phyloP scores from a whole-genome alignment of 2,797 vertebrate genomes.

The Atherinosoma microstoma region DNA sequence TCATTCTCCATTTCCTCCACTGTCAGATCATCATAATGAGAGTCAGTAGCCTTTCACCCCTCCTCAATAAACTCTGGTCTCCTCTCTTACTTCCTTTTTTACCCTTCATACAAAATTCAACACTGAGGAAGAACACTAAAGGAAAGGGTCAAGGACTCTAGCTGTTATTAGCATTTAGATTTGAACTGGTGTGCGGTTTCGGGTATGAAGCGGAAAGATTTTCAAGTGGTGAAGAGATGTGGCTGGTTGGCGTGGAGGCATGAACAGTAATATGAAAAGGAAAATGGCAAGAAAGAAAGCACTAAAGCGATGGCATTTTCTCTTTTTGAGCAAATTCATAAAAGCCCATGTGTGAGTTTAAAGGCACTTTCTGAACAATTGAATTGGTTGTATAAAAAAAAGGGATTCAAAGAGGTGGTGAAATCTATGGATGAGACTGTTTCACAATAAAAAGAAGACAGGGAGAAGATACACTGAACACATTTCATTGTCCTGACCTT shows the following conservation, averaged over 20 bases:
- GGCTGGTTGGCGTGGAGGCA: conserved; percentile 10
- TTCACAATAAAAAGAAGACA: conserved; percentile 24
- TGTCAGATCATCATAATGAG: conserved; percentile 69
- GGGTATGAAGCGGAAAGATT: conserved; percentile 48
- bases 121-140: conserved; percentile 45
- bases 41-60: conserved; percentile 68
- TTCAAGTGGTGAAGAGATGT: conserved; percentile 28
- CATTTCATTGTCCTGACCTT: conserved; percentile 8
- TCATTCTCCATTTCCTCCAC: conserved; percentile 36
- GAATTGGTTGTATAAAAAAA: conserved; percentile 24
- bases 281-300: background rate
- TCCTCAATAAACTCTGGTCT: conserved; percentile 61
- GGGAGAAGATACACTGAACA: conserved; percentile 3
- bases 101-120: conserved; percentile 73
- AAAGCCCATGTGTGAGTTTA: conserved; percentile 11
- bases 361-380: conserved; percentile 43
- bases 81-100: conserved; percentile 47
- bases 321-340: conserved; percentile 31
- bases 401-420: conserved; percentile 15
- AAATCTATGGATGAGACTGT: conserved; percentile 24
- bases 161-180: conserved; percentile 80
- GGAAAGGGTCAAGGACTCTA: conserved; percentile 72
- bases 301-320: conserved; percentile 11
- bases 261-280: conserved; percentile 25
- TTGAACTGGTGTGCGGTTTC: conserved; percentile 66